Percentiles rank a stretch among this genome's conserved stretches.
These are phyloP conservation scores for Lasius platythorax DNA, from an alignment of 2,888 invertebrate species.

Conservation along the genomic window DNA sequence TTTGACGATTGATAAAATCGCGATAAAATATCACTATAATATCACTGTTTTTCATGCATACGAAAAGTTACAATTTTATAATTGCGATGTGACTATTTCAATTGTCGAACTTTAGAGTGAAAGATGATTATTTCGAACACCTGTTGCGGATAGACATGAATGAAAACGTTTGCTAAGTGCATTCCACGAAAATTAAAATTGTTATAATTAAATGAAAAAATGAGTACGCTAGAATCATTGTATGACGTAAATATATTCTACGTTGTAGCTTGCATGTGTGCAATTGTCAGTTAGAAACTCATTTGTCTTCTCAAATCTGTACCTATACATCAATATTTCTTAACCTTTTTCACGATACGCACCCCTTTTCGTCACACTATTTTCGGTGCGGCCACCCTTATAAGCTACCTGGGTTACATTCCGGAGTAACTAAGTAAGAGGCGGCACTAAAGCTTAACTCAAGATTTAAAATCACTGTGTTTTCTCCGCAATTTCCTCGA, in stretches of 20 bases:
- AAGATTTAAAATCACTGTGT: too few relatives aligned
- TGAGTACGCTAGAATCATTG: background rate
- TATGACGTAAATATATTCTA: background rate
- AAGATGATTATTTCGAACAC: conserved; percentile 10
- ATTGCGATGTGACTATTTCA: background rate
- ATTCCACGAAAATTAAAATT: background rate
- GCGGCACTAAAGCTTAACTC: too few relatives aligned
- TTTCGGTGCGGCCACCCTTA: too few relatives aligned
- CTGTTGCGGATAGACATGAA: background rate
- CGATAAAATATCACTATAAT: background rate
- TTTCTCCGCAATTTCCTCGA: too few relatives aligned
- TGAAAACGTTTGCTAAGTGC: background rate
- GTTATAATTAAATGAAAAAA: background rate
- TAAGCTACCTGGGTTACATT: too few relatives aligned
- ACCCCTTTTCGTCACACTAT: too few relatives aligned
- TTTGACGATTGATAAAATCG: background rate
- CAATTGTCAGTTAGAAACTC: background rate
- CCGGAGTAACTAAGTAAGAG: too few relatives aligned
- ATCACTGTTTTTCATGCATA: background rate
- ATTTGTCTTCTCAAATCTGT: background rate
- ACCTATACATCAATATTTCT: background rate
- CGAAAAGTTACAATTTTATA: background rate
- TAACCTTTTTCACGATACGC: too few relatives aligned
- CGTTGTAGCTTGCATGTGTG: background rate
- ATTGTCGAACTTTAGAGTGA: background rate